Evolutionary conservation across 2,113 vertebrate genomes (phyloP).

Genomic region (Corapipo altera): DNA sequence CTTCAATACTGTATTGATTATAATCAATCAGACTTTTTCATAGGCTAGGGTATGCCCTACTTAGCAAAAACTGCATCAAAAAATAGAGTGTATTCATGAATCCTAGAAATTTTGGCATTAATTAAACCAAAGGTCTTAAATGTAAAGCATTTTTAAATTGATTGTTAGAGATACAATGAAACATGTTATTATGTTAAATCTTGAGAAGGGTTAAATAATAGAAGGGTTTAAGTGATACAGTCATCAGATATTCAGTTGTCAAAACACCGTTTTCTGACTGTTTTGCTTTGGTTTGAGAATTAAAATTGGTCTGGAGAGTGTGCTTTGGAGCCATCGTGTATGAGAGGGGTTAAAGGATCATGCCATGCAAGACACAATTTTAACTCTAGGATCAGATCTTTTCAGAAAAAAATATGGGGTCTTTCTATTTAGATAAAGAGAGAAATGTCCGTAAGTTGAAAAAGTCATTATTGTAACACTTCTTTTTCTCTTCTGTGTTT

Average conservation of each 20-base stretch:
- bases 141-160: background rate
- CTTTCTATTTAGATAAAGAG: background rate
- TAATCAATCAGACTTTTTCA: background rate
- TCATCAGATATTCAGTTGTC: background rate
- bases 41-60: background rate
- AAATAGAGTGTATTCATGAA: background rate
- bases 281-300: background rate
- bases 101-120: background rate
- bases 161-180: background rate
- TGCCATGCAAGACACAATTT: background rate
- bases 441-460: background rate
- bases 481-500: background rate
- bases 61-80: background rate
- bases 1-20: background rate
- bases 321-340: background rate
- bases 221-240: background rate
- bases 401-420: background rate
- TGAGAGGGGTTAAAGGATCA: background rate
- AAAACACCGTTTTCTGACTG: background rate
- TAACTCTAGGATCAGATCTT: background rate
- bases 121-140: background rate
- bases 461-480: background rate
- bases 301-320: background rate
- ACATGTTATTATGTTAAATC: background rate
- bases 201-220: background rate